phyloP scores from a whole-genome alignment of 2,113 vertebrate species.

The Macheiramphus alcinus region DNA sequence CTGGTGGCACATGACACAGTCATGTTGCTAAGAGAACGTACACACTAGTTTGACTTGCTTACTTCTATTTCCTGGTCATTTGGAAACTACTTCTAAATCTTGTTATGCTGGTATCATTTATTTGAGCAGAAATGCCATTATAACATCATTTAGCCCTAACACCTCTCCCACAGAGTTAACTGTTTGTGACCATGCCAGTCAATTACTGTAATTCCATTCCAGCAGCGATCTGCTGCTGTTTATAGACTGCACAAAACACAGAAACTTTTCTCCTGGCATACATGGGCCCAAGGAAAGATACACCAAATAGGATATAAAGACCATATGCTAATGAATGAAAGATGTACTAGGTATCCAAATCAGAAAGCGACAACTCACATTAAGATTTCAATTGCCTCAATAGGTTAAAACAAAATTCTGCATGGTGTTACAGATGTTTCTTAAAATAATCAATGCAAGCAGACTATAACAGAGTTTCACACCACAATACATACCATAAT shows the following conservation, averaged over 20 bases:
- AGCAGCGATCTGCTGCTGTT: not conserved
- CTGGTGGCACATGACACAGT: not conserved
- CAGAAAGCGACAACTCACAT: not conserved
- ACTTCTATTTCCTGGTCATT: not conserved
- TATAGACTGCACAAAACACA: not conserved
- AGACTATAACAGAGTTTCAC: not conserved
- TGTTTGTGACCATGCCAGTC: not conserved
- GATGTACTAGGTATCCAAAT: not conserved
- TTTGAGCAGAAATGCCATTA: not conserved
- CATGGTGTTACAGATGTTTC: not conserved
- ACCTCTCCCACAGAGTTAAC: conserved; percentile 29
- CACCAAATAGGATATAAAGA: not conserved
- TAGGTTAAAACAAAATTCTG: not conserved
- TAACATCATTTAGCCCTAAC: not conserved
- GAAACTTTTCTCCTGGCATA: not conserved
- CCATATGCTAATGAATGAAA: not conserved
- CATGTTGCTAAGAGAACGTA: rapidly evolving
- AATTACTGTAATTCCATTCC: conserved; percentile 9
- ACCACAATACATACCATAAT: not conserved
- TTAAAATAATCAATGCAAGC: not conserved
- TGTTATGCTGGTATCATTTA: not conserved
- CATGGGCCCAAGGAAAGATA: not conserved
- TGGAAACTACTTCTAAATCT: not conserved
- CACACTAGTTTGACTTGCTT: not conserved
- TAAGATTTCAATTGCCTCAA: not conserved